Evolutionary conservation across 2,888 invertebrate genomes (phyloP), one percentile per base, ranked within the genome.

Genomic region (Hofmannophila pseudospretella): DNA sequence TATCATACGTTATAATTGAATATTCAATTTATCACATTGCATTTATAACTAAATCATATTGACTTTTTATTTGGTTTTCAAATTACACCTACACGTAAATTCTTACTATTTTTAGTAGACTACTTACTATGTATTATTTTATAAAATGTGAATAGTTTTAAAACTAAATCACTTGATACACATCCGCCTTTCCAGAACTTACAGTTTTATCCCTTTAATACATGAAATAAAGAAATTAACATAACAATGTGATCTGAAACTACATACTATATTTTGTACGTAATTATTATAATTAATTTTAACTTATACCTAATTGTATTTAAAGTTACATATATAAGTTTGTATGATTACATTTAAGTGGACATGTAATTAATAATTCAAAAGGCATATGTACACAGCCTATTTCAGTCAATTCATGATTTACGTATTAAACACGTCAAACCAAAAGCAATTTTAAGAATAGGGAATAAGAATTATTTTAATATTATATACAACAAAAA

Each of bases 371-470:
- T 52, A 54, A 42, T 50, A 20, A 52, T 49, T 42, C 48, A 23
- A 23, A 23, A 44, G 60, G 65, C 54, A 47, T 44, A n/a, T n/a
- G n/a, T n/a, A 39, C 46, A 50, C 51, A 49, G 65, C 62, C 62
- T 62, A 59, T 72, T 74, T 68, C 70, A 70, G 80, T 81, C 80
- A 81, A 81, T 81, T 81, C 67, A 66, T 68, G 52, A 57, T 63
- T 59, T 60, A 72, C 58, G 64, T 69, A 65, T 62, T 54, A 45
- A 57, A 56, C 60, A 62, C 54, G 62, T 60, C 52, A 64, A 75
- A 62, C 62, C 58, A 66, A 75, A 80, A 80, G 77, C 78, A 79
- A 79, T 79, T 68, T 67, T 67, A 69, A 67, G 48, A 47, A 52
- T 80, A 79, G 70, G 41, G 36, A 53, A 49, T 75, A 72, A 66